Base-by-base conservation (phyloP, 1,140 invertebrate genomes). In the Thaumetopoea pityocampa region DNA sequence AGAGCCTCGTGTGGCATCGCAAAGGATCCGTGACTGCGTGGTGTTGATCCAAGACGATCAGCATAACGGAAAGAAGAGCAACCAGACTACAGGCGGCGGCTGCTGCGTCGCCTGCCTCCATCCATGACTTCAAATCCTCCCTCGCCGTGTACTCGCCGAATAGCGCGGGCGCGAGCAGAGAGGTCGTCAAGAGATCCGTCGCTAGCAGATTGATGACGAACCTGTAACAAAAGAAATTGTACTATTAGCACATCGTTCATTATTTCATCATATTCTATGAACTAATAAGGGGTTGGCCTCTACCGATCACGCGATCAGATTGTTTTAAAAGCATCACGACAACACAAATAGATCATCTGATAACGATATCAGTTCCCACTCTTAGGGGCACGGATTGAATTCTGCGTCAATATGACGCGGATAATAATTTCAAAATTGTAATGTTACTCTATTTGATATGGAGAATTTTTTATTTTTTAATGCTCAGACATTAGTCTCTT, bases 1-100 rank as follows among this genome's bases (percentile, higher is more conserved):
- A 90, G 41, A 96, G 88, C 16, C 91, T 89, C 7, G 90, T 89
- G 47, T 93, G 91, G 70, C 96, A 96, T n/a, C 93, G 89, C 11
- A 96, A 85, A 0, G 94, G 94, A 68, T 94, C 92, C 3, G 94
- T 92, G 16, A 97, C 93, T 0, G 94, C 95, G 49, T 93, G 92
- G 74, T 95, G 96, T 59, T 96, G 92, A 65, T 97, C 95, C 1
- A 95, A 80, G 1, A 93, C 92, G 19, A 97, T 94, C 5, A 96
- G 87, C 4, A 95, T 87, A 3, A 96, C 90, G 0, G 92, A 92
- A 10, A 94, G 85, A 1, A 83, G 46, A 0, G 77, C 74, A 0
- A 73, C 69, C 40, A 83, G 46, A 36, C 77, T 74, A 60, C 72
- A 82, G 7, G 70, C 72, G 1, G 77, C 67, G 6, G 80, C 68